Evolutionary conservation across 2,888 invertebrate genomes (phyloP).

Genomic region (Parochlus steinenii): DNA sequence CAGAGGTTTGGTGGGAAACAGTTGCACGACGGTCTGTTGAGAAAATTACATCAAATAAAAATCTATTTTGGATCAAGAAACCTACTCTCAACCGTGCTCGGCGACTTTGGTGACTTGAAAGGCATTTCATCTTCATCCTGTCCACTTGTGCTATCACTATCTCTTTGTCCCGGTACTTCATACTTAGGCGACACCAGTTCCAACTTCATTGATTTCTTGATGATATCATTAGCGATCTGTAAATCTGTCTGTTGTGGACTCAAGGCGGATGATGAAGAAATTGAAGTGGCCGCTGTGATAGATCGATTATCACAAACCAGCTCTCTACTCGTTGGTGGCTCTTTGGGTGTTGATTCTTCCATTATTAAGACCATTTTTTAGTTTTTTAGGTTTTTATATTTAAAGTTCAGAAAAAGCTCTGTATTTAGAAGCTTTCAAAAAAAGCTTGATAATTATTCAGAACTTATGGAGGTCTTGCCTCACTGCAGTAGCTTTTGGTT

Average conservation of each 20-base stretch:
- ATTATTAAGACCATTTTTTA: constrained; percentile 16
- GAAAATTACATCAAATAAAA: too few relatives aligned
- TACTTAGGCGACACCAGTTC: too few relatives aligned
- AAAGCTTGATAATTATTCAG: constrained; percentile 1
- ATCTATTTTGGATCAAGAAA: too few relatives aligned
- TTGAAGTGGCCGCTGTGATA: constrained; percentile 15
- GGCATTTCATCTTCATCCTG: neutral
- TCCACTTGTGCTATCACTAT: too few relatives aligned
- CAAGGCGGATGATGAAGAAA: too few relatives aligned
- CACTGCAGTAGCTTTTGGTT: constrained; percentile 11
- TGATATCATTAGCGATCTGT: too few relatives aligned
- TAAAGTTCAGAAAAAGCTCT: constrained; percentile 11
- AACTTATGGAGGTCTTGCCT: constrained; percentile 13
- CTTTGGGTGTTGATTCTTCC: constrained; percentile 14
- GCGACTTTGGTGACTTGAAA: constrained; percentile 8
- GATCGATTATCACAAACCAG: constrained; percentile 12
- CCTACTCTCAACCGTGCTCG: neutral
- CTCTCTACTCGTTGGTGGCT: constrained; percentile 7
- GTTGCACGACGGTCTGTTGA: constrained; percentile 27
- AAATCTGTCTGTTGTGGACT: too few relatives aligned
- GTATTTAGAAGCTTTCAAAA: neutral
- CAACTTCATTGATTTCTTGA: too few relatives aligned
- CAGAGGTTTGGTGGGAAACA: constrained; percentile 41
- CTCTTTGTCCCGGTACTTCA: too few relatives aligned
- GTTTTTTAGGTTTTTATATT: neutral